phyloP scores from a whole-genome alignment of 2,113 vertebrate species.

The Hiodon alosoides region DNA sequence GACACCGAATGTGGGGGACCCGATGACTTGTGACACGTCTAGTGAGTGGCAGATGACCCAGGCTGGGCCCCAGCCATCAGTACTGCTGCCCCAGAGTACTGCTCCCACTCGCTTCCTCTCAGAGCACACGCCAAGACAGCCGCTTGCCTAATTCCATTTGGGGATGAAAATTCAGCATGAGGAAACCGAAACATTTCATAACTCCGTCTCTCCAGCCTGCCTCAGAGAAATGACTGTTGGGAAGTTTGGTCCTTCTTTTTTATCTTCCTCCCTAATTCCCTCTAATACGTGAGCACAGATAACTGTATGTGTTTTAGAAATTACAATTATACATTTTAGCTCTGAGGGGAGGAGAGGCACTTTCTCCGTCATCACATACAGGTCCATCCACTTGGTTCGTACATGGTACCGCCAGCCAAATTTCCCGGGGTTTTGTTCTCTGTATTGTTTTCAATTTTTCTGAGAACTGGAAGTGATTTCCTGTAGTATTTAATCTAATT shows the following conservation, averaged over 20 bases:
- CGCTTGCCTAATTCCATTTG: constrained; percentile 44
- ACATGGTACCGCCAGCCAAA: no score
- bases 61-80: constrained; percentile 32
- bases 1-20: not conserved
- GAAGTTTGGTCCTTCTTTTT: not conserved
- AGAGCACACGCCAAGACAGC: constrained; percentile 29
- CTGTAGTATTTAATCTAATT: no score
- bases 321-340: no score
- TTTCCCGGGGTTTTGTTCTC: no score
- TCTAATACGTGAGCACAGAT: not conserved
- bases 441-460: no score
- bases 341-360: no score
- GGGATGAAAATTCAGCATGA: constrained; percentile 31
- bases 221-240: no score
- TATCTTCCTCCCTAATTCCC: not conserved
- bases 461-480: no score
- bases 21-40: constrained; percentile 24
- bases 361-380: no score
- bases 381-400: no score
- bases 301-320: not conserved
- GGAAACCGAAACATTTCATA: constrained; percentile 26
- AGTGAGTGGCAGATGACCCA: constrained; percentile 32
- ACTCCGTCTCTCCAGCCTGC: constrained; percentile 14
- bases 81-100: not conserved
- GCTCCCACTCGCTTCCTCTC: constrained; percentile 34